A percentile compares a stretch with the other conserved stretches of the same genome.
Evolutionary conservation across 2,113 vertebrate species (phyloP).

Genomic region (Sylvietta virens): DNA sequence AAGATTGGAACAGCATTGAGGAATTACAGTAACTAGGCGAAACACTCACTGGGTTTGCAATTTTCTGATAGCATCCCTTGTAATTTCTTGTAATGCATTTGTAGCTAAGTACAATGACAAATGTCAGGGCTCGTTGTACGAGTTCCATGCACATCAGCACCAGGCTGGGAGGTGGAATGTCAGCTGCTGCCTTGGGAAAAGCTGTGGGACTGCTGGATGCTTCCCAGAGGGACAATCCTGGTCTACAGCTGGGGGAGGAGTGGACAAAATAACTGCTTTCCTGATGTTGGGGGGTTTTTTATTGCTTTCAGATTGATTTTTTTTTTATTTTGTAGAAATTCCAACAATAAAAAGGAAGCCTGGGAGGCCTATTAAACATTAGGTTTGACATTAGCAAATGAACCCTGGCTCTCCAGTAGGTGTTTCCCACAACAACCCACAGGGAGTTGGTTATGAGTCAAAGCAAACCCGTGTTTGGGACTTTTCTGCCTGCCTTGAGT

Average conservation of each 20-base stretch:
- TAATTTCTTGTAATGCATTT: constrained; percentile 73
- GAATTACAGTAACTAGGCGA: constrained; percentile 78
- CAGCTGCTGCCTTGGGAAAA: background rate
- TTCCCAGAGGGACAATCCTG: background rate
- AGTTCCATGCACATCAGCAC: background rate
- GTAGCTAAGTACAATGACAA: constrained; percentile 56
- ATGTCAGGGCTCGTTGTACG: constrained; percentile 46
- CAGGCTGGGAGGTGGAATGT: constrained; percentile 7
- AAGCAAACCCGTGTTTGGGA: background rate
- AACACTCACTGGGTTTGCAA: constrained; percentile 74
- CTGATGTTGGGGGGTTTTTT: background rate
- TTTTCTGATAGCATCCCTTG: constrained; percentile 78
- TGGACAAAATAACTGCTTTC: background rate
- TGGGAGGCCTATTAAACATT: background rate
- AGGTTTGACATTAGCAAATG: background rate
- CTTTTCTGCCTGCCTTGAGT: background rate
- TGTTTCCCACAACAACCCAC: background rate
- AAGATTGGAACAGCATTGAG: constrained; percentile 73
- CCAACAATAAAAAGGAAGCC: background rate
- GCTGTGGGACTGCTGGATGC: background rate
- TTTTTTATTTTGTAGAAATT: background rate
- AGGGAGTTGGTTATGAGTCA: background rate
- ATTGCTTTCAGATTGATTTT: background rate
- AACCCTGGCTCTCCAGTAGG: background rate
- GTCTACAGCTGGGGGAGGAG: background rate